Evolutionary conservation across 2,797 vertebrate species (phyloP).

Genomic region (Cheracebus regulus): DNA sequence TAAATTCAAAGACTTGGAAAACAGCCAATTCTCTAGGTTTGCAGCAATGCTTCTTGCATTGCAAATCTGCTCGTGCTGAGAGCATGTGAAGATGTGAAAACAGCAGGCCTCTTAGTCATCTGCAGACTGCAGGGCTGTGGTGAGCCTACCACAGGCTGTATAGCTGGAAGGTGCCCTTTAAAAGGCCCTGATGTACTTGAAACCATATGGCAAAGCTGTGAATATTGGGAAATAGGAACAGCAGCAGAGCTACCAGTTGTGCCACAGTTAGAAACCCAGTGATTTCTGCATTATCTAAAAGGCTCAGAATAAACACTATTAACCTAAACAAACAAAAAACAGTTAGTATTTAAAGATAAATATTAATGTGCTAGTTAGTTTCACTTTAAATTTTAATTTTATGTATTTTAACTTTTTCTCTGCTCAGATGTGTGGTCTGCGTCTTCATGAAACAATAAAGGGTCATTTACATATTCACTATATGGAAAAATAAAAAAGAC

Average conservation of each 20-base stretch:
- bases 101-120: not conserved
- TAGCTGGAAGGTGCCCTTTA: not conserved
- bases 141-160: not conserved
- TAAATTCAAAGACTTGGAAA: conserved; percentile 50
- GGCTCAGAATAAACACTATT: not conserved
- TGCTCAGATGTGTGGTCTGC: not conserved
- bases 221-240: not conserved
- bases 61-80: conserved; percentile 16
- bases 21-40: conserved; percentile 47
- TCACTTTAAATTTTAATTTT: not conserved
- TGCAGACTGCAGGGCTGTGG: not conserved
- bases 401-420: not conserved
- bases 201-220: not conserved
- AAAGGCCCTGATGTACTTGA: not conserved
- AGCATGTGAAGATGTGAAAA: not conserved
- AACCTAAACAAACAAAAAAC: not conserved
- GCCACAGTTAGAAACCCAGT: not conserved
- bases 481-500: not conserved
- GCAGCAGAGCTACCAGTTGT: not conserved
- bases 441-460: not conserved
- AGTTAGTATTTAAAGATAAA: not conserved
- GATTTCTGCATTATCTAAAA: not conserved
- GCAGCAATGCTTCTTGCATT: conserved; percentile 21
- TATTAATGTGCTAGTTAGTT: not conserved
- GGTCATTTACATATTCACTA: not conserved